phyloP scores from a whole-genome alignment of 2,888 invertebrate species.

The Caenorhabditis sp. region DNA sequence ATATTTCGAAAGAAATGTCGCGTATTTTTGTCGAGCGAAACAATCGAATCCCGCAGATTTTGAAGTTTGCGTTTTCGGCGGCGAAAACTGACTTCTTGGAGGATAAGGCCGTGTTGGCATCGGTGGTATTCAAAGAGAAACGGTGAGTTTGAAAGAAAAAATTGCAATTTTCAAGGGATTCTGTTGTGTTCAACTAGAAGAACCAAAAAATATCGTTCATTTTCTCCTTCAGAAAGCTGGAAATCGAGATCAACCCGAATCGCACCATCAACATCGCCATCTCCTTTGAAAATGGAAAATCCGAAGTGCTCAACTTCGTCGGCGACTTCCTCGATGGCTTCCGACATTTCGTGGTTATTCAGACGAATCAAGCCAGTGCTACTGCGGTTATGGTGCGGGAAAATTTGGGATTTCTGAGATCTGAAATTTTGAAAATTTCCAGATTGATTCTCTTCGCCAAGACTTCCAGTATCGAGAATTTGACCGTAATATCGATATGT shows the following conservation, averaged over 20 bases:
- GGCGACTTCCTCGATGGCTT: constrained; percentile 77
- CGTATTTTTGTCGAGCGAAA: constrained; percentile 41
- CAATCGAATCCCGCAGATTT: constrained; percentile 63
- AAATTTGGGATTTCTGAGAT: too few species aligned
- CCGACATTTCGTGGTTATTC: constrained; percentile 76
- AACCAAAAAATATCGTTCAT: constrained; percentile 18
- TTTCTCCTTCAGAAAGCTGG: constrained; percentile 74
- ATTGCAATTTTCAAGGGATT: too few species aligned
- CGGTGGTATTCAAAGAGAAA: constrained; percentile 43
- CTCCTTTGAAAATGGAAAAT: constrained; percentile 52
- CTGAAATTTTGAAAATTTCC: not conserved
- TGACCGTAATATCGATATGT: constrained; percentile 59
- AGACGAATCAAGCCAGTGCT: constrained; percentile 61
- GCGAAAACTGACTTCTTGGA: constrained; percentile 27
- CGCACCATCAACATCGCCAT: constrained; percentile 72
- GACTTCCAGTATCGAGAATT: constrained; percentile 50
- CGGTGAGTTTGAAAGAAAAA: constrained; percentile 17
- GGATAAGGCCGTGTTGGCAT: constrained; percentile 40
- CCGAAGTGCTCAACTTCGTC: constrained; percentile 68
- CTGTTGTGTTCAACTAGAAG: not conserved
- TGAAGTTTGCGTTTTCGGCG: constrained; percentile 75
- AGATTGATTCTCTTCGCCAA: constrained; percentile 66
- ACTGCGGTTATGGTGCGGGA: constrained; percentile 69
- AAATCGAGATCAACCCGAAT: constrained; percentile 73
- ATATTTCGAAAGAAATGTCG: constrained; percentile 67